Conservation (phyloP, 2,888 invertebrate genomes). For the Melolontha melolontha region DNA sequence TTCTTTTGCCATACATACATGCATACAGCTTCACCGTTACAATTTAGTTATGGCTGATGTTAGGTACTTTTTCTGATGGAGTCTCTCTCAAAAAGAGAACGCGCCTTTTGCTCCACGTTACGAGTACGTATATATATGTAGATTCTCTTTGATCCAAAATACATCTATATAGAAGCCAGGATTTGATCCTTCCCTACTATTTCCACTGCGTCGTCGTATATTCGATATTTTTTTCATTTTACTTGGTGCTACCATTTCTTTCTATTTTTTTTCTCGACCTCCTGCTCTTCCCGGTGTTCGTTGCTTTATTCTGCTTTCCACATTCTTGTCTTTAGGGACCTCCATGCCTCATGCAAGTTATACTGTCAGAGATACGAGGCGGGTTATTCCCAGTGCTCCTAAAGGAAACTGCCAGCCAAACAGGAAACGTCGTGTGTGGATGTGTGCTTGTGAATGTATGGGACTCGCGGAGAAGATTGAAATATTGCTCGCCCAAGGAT, state of each 20-base stretch:
- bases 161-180: slow-evolving; percentile 56
- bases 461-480: slow-evolving; percentile 61
- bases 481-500: slow-evolving; percentile 65
- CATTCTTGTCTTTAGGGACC: slow-evolving; percentile 64
- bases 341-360: slow-evolving; percentile 61
- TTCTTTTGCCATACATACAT: slow-evolving; percentile 20
- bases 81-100: slow-evolving; percentile 29
- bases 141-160: slow-evolving; percentile 64
- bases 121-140: slow-evolving; percentile 57
- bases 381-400: slow-evolving; percentile 61
- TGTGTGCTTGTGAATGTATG: slow-evolving; percentile 47
- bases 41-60: slow-evolving; percentile 52
- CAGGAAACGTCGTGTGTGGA: slow-evolving; percentile 62
- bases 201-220: slow-evolving; percentile 54
- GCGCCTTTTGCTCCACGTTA: slow-evolving; percentile 40
- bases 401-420: slow-evolving; percentile 60
- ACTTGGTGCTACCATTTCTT: slow-evolving; percentile 61
- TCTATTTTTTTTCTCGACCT: slow-evolving; percentile 24
- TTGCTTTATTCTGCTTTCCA: slow-evolving; percentile 62
- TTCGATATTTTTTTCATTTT: slow-evolving; percentile 63
- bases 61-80: slow-evolving; percentile 23
- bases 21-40: slow-evolving; percentile 40
- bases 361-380: slow-evolving; percentile 57
- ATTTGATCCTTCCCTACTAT: slow-evolving; percentile 56
- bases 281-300: slow-evolving; percentile 36